phyloP scores from a whole-genome alignment of 2,113 vertebrate genomes.

The Phyllostomus hastatus region DNA sequence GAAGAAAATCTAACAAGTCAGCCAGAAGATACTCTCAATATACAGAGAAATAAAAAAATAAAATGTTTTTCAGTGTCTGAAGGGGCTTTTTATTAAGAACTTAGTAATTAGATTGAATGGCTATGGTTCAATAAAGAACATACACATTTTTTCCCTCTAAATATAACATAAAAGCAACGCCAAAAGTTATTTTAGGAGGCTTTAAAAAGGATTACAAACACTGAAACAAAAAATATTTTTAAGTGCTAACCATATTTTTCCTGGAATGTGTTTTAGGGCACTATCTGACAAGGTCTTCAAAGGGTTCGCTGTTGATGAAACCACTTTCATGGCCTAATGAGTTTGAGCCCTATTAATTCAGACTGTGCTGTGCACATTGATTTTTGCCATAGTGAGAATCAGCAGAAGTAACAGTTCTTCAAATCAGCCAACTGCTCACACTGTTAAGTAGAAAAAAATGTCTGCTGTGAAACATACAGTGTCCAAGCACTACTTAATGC shows the following conservation, averaged over 20 bases:
- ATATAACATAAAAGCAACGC: constrained; percentile 3
- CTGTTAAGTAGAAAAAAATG: constrained; percentile 71
- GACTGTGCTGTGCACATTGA: constrained; percentile 70
- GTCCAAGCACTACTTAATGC: constrained; percentile 9
- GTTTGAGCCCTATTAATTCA: constrained; percentile 74
- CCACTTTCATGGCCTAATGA: constrained; percentile 74
- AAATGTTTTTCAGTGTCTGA: constrained; percentile 19
- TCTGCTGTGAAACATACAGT: constrained; percentile 53
- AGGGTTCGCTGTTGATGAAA: constrained; percentile 73
- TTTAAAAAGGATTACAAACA: not conserved
- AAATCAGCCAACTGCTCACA: constrained; percentile 74
- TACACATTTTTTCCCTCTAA: not conserved
- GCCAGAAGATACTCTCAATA: not conserved
- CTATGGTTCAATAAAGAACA: constrained; percentile 29
- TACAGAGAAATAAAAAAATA: constrained; percentile 13
- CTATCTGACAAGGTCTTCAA: constrained; percentile 68
- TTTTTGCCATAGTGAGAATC: constrained; percentile 71
- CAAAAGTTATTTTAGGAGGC: not conserved
- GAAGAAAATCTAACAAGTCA: constrained; percentile 11
- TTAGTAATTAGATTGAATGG: constrained; percentile 49
- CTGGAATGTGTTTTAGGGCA: not conserved
- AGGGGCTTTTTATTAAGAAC: constrained; percentile 15
- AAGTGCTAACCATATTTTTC: not conserved
- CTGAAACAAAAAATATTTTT: not conserved
- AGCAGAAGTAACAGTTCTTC: constrained; percentile 76